Evolutionary conservation across 1,140 invertebrate genomes (phyloP), one percentile per base, ranked within the genome.

Genomic region (Daktulosphaira vitifoliae): DNA sequence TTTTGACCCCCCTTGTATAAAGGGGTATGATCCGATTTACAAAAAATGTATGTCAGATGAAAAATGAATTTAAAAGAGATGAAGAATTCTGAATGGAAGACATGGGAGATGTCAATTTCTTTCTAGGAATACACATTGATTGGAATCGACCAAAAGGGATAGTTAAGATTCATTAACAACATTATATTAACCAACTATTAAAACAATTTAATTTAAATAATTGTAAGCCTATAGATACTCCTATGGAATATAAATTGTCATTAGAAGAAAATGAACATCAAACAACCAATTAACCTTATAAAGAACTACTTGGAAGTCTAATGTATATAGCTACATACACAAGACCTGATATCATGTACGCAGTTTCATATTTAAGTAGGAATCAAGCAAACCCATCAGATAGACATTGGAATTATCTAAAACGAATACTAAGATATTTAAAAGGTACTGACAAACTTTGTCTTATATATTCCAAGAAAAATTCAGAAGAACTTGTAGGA

Each of bases 261-360:
- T n/a, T 13, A 29, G n/a, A n/a, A n/a, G n/a, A 29, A 9, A 25
- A 26, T 29, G 25, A 53, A 15, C 23, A 53, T n/a, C 9, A 13
- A n/a, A 29, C 23, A 29, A 29, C 25, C 16, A 13, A 59, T n/a
- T n/a, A n/a, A 22, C 54, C 37, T 26, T 59, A 59, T 42, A 4
- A 23, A 20, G 37, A 59, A 23, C 22, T 59, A 2, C 38, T 59
- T 33, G 54, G 54, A 2, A 39, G 25, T n/a, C n/a, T 59, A 8
- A 33, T 59, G 26, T 59, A 59, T 42, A 18, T 59, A 13, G 26
- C 54, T 15, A 44, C 39, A 6, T 18, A 39, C 33, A 22, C 44
- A 8, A 29, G 65, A 4, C 65, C 65, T 22, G 65, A 52, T 52
- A 65, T 65, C 3, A 4, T 7, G 3, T 49, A 51, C 23, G 33